A percentile compares a stretch with the other conserved stretches of the same genome.
Evolutionary conservation across 2,888 invertebrate species (phyloP).

Genomic region (Hyles lineata): DNA sequence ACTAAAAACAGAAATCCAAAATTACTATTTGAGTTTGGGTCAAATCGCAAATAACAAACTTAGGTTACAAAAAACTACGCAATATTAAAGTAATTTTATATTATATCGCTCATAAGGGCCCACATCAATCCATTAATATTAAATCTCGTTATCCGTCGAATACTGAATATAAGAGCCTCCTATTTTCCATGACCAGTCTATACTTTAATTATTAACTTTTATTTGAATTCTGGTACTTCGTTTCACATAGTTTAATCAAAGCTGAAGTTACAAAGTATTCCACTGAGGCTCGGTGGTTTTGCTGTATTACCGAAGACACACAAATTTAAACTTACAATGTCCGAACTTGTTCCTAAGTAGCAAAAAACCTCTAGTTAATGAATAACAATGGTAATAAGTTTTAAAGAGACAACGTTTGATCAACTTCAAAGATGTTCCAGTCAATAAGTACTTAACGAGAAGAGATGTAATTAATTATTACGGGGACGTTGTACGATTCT

Average conservation of each 20-base stretch:
- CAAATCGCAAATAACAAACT: too few species aligned
- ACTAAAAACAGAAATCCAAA: too few species aligned
- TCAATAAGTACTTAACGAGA: background rate
- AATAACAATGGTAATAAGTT: conserved; percentile 28
- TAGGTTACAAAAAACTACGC: too few species aligned
- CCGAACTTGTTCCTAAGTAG: conserved; percentile 39
- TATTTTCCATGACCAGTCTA: conserved; percentile 2
- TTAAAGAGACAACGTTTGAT: conserved; percentile 5
- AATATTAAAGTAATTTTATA: too few species aligned
- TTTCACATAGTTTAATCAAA: conserved; percentile 24
- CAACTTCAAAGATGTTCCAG: conserved; percentile 13
- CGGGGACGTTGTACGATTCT: background rate
- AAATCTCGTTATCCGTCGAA: too few species aligned
- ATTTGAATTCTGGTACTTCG: conserved; percentile 20
- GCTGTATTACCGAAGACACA: conserved; percentile 34
- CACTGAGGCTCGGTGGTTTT: conserved; percentile 42
- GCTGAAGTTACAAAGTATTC: conserved; percentile 38
- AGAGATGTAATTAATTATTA: background rate
- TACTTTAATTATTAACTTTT: conserved; percentile 22
- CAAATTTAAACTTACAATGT: conserved; percentile 42
- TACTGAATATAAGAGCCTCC: background rate
- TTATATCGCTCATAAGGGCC: too few species aligned
- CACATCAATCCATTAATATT: background rate
- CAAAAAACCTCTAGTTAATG: conserved; percentile 39
- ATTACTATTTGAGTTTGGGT: too few species aligned